These are phyloP conservation scores for Rhingia campestris DNA, from an alignment of 2,888 invertebrate genomes.

Conservation along the genomic window DNA sequence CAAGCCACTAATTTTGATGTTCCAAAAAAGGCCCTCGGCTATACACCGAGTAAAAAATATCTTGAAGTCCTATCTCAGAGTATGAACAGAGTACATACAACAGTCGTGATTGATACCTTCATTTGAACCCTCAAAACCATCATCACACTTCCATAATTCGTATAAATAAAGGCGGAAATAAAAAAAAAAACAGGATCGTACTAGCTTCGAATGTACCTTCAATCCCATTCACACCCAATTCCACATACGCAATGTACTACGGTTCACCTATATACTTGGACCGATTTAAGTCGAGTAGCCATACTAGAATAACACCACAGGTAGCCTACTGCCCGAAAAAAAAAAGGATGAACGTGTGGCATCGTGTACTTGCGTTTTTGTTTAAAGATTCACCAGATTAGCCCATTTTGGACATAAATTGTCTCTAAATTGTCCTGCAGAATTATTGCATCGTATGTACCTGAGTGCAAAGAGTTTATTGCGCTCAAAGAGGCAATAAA, in stretches of 20 bases:
- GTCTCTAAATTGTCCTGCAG: conserved; percentile 19
- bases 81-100: too few species aligned
- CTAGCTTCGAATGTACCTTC: not conserved
- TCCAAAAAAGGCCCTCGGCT: too few species aligned
- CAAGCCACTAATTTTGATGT: too few species aligned
- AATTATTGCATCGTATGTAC: conserved; percentile 13
- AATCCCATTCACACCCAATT: not conserved
- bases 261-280: not conserved
- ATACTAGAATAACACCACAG: conserved; percentile 5
- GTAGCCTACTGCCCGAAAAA: not conserved
- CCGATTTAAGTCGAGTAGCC: not conserved
- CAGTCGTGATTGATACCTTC: too few species aligned
- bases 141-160: too few species aligned
- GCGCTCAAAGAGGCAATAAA: conserved; percentile 29
- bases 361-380: conserved; percentile 8
- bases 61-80: too few species aligned
- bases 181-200: too few species aligned
- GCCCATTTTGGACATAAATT: conserved; percentile 41
- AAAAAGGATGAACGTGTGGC: conserved; percentile 31
- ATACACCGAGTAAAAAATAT: too few species aligned
- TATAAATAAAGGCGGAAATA: too few species aligned
- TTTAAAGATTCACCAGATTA: conserved; percentile 11
- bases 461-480: conserved; percentile 27
- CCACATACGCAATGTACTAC: conserved; percentile 11
- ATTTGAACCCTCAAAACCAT: too few species aligned